Percentiles rank a stretch among this genome's conserved stretches.
These are phyloP conservation scores for Hirtodrosophila confusa DNA, from an alignment of 2,888 invertebrate species.

Conservation along the genomic window DNA sequence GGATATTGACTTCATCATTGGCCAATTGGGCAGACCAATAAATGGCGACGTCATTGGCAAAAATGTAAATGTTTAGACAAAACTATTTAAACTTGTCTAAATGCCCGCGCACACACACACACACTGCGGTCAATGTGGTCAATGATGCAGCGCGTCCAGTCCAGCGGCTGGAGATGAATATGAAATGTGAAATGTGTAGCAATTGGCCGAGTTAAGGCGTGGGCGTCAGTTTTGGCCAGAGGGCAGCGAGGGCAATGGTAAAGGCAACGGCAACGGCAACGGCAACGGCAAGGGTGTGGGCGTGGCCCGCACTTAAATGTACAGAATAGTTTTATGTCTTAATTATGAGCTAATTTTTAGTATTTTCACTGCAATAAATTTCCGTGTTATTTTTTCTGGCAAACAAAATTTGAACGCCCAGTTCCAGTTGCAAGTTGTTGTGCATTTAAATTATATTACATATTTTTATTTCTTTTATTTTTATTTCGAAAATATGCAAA, in stretches of 20 bases:
- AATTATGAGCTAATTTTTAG: slow-evolving; percentile 68
- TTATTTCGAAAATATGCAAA: slow-evolving; percentile 17
- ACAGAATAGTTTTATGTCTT: slow-evolving; percentile 67
- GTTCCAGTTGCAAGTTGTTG: slow-evolving; percentile 18
- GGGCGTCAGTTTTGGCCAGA: slow-evolving; percentile 7
- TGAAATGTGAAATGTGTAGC: slow-evolving; percentile 25
- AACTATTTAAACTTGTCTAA: slow-evolving; percentile 59
- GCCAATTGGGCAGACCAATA: slow-evolving; percentile 35
- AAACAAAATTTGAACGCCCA: slow-evolving; percentile 19
- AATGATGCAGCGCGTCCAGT: slow-evolving; percentile 43
- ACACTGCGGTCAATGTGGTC: slow-evolving; percentile 34
- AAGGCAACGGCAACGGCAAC: too few relatives aligned
- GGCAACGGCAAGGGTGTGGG: slow-evolving; percentile 21
- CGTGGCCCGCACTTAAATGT: slow-evolving; percentile 67
- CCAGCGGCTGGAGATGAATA: slow-evolving; percentile 39
- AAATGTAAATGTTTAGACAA: slow-evolving; percentile 77
- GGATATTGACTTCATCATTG: slow-evolving; percentile 50
- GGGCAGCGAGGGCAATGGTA: neutral
- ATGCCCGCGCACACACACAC: slow-evolving; percentile 22
- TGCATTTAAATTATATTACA: slow-evolving; percentile 22
- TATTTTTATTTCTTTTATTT: neutral
- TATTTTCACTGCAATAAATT: slow-evolving; percentile 53
- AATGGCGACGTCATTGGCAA: slow-evolving; percentile 72
- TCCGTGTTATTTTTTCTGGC: slow-evolving; percentile 7
- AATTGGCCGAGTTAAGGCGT: slow-evolving; percentile 20